Conservation (phyloP, 1,140 invertebrate species). For the Cydia splendana region DNA sequence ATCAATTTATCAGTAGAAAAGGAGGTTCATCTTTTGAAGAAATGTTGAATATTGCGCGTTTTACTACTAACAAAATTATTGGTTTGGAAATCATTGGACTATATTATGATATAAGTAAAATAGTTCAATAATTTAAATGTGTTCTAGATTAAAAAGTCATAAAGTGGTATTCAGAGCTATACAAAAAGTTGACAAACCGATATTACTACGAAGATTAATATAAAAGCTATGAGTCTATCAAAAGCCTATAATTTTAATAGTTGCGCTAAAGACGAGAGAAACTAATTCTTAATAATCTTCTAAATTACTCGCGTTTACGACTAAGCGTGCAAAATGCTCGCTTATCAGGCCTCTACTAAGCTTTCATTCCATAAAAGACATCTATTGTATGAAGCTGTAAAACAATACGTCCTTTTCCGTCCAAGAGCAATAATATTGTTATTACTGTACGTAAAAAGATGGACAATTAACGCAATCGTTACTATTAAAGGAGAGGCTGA, state of each 20-base stretch:
- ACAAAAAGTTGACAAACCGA: too few species aligned
- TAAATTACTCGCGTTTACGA: not conserved
- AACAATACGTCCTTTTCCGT: not conserved
- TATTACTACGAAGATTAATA: too few species aligned
- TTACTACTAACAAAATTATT: too few species aligned
- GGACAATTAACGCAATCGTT: slow-evolving; percentile 7
- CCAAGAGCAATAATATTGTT: not conserved
- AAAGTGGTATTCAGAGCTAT: too few species aligned
- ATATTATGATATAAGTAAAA: too few species aligned
- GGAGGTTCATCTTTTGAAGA: too few species aligned
- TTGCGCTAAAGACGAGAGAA: not conserved
- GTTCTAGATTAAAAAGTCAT: too few species aligned
- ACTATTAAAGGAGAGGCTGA: not conserved
- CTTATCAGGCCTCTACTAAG: not conserved
- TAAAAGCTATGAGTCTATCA: too few species aligned
- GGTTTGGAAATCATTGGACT: too few species aligned
- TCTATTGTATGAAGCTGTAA: not conserved
- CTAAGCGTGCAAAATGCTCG: not conserved
- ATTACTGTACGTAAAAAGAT: slow-evolving; percentile 10
- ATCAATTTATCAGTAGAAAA: not conserved
- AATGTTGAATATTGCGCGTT: too few species aligned
- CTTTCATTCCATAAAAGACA: not conserved
- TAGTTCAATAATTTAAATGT: too few species aligned
- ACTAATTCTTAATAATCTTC: not conserved
- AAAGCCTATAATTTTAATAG: too few species aligned